Conservation (phyloP, 2,888 invertebrate species). For the Sarcophaga carnaria region DNA sequence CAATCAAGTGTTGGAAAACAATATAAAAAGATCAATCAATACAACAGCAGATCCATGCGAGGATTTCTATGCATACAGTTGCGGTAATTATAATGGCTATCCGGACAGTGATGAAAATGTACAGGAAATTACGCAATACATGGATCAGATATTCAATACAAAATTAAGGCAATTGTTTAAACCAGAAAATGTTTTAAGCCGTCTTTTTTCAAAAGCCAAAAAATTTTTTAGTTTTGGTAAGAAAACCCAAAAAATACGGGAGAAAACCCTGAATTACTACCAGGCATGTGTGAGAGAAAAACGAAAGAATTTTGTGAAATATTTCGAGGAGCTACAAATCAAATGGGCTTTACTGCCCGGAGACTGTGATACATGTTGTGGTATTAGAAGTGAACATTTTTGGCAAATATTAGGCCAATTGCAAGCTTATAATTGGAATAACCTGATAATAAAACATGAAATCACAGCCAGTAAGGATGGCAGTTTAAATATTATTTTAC, state of each 20-base stretch:
- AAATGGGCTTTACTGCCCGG: conserved; percentile 73
- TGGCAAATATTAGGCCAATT: conserved; percentile 71
- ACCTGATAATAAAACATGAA: conserved; percentile 51
- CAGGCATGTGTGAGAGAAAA: neutral
- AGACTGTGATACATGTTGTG: too few species aligned
- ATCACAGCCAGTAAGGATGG: neutral
- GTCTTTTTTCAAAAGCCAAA: too few species aligned
- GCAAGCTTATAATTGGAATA: conserved; percentile 72
- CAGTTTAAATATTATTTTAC: neutral
- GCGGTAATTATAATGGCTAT: neutral
- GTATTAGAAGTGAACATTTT: conserved; percentile 43
- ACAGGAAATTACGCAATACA: neutral
- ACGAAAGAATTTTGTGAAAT: neutral
- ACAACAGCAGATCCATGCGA: neutral
- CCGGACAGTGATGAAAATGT: neutral
- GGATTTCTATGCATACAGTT: neutral
- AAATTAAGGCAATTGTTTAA: neutral
- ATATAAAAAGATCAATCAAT: too few species aligned
- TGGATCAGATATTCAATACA: neutral
- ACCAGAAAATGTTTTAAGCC: neutral
- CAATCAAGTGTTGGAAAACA: neutral
- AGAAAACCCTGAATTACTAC: neutral
- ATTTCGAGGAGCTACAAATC: conserved; percentile 57
- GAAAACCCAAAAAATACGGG: neutral
- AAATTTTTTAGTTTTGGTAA: too few species aligned